Percentiles rank a stretch among this genome's conserved stretches.
Evolutionary conservation across 2,797 vertebrate genomes (phyloP).

Genomic region (Acanthurus lineatus): DNA sequence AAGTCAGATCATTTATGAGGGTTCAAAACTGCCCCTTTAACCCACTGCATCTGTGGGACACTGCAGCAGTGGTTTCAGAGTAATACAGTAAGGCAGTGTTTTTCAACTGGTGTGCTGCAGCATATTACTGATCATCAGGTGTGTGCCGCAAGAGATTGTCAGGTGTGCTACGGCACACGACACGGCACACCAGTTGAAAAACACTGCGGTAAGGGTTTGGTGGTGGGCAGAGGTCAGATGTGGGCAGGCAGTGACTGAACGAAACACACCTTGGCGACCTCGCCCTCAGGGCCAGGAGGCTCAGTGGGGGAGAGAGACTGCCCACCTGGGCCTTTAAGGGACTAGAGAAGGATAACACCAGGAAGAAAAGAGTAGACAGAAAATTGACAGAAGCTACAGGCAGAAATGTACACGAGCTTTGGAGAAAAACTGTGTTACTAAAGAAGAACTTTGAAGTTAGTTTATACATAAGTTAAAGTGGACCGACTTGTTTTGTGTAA

Average conservation of each 20-base stretch:
- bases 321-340: slow-evolving; percentile 92
- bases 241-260: slow-evolving; percentile 77
- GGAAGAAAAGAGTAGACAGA: slow-evolving; percentile 50
- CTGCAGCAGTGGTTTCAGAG: neutral
- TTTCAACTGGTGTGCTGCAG: too few relatives aligned
- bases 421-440: slow-evolving; percentile 7
- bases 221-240: slow-evolving; percentile 11
- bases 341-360: slow-evolving; percentile 84
- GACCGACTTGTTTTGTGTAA: neutral
- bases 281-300: slow-evolving; percentile 88
- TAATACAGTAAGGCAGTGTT: neutral
- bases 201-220: too few relatives aligned
- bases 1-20: neutral
- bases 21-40: neutral
- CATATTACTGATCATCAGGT: too few relatives aligned
- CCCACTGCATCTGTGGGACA: neutral
- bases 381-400: slow-evolving; percentile 27
- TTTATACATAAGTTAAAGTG: neutral
- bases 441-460: neutral
- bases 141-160: too few relatives aligned
- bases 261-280: slow-evolving; percentile 92
- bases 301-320: slow-evolving; percentile 90
- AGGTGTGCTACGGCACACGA: too few relatives aligned
- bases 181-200: too few relatives aligned
- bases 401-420: slow-evolving; percentile 1